Percentiles rank a stretch among this genome's conserved stretches.
Conservation (phyloP, 2,797 vertebrate species). For the Podarcis siculus region DNA sequence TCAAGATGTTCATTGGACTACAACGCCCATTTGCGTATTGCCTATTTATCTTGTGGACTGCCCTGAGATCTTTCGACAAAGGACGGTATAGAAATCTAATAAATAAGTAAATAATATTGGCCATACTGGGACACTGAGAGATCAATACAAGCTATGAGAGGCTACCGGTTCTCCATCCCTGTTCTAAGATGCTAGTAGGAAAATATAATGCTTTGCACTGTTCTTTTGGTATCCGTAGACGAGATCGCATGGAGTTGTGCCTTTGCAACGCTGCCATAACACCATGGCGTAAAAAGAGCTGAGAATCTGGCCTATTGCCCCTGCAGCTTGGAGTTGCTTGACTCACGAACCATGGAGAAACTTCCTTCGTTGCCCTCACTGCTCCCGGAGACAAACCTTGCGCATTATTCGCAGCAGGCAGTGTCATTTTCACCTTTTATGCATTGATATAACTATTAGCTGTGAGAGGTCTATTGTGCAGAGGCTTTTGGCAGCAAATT, state of each 20-base stretch:
- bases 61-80: too few species aligned
- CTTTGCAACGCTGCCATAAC: neutral
- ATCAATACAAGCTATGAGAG: too few species aligned
- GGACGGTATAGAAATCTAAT: too few species aligned
- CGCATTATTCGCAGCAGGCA: neutral
- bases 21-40: too few species aligned
- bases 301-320: neutral
- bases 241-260: neutral
- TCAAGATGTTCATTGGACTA: too few species aligned
- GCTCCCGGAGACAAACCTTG: neutral
- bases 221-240: neutral
- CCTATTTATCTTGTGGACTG: too few species aligned
- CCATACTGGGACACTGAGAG: too few species aligned
- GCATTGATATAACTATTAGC: conserved; percentile 49
- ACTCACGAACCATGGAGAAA: neutral
- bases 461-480: conserved; percentile 45
- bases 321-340: neutral
- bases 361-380: conserved; percentile 14
- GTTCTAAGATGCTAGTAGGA: neutral
- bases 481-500: conserved; percentile 63
- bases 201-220: neutral
- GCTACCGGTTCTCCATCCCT: neutral
- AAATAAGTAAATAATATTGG: too few species aligned
- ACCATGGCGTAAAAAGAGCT: neutral
- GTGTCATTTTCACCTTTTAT: conserved; percentile 46